phyloP scores from a whole-genome alignment of 2,888 invertebrate genomes.

The Carterocephalus palaemon region DNA sequence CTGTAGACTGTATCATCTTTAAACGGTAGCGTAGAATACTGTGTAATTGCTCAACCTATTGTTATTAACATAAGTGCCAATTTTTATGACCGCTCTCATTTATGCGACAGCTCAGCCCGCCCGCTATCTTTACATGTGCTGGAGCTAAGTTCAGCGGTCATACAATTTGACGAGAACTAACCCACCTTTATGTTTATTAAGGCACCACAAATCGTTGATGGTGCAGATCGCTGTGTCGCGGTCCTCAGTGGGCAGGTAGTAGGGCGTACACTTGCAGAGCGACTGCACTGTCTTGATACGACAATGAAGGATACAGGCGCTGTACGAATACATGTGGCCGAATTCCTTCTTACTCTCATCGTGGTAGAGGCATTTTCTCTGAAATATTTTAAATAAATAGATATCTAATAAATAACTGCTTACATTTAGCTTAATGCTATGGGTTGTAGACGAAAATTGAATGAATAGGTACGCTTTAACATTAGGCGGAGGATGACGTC shows the following conservation, averaged over 20 bases:
- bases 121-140: background rate
- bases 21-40: no score
- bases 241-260: conserved; percentile 61
- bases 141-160: background rate
- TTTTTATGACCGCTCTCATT: no score
- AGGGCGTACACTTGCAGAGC: conserved; percentile 80
- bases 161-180: background rate
- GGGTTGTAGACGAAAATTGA: no score
- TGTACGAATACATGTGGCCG: conserved; percentile 74
- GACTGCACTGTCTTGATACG: conserved; percentile 70
- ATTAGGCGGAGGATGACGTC: no score
- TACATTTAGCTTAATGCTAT: no score
- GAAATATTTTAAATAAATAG: conserved; percentile 28
- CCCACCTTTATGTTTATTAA: conserved; percentile 73
- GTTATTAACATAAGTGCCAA: no score
- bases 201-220: conserved; percentile 57
- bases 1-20: no score
- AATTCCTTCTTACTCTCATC: conserved; percentile 59
- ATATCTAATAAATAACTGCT: background rate
- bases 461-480: no score
- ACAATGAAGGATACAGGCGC: conserved; percentile 81
- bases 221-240: conserved; percentile 44
- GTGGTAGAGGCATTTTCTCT: conserved; percentile 78
- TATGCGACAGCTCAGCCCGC: no score
- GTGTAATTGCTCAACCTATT: no score